Evolutionary conservation across 2,797 vertebrate genomes (phyloP), one percentile per base, ranked within the genome.

Genomic region (Sebastes cheni): DNA sequence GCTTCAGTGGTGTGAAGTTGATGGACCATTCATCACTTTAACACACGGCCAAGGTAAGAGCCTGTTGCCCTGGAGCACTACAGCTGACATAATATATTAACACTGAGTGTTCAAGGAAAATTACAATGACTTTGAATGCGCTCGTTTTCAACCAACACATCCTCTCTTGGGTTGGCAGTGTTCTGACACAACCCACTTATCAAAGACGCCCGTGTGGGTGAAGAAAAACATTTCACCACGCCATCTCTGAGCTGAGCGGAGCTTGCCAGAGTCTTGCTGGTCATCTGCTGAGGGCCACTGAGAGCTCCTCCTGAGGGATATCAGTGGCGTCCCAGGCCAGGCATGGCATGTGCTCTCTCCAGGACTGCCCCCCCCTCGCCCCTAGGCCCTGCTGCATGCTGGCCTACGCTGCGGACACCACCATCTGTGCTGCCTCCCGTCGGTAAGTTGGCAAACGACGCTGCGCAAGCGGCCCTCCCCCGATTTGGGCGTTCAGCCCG

Each of bases 341-440:
- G 80, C 86, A 83, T 81, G 89, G 88, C 88, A 88, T 91, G 91
- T 82, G 79, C 81, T 92, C 86, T 83, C 83, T 87, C 82, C 87
- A 92, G 89, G 87, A 73, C 75, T 79, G 68, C 69, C 75, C 54
- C 78, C 80, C 69, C 78, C 78, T 62, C 83, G 80, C 58, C 68
- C 75, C 52, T 62, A 77, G 82, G 85, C 78, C 80, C 66, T 59
- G 74, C 80, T 89, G 84, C 82, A 89, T 83, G 88, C 91, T 94
- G 93, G 92, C 91, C 90, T 86, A 58, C 25, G 34, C 88, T 79
- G 82, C 34, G 83, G 88, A 90, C 91, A 83, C 79, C 79, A 85
- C 95, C 95, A 96, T 96, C 95, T 96, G 93, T 84, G 94, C 94
- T 81, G 86, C 88, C 91, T 94, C 93, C 91, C 89, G 79, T 88